Conservation (phyloP, 1,140 invertebrate species). For the Agrilus planipennis region DNA sequence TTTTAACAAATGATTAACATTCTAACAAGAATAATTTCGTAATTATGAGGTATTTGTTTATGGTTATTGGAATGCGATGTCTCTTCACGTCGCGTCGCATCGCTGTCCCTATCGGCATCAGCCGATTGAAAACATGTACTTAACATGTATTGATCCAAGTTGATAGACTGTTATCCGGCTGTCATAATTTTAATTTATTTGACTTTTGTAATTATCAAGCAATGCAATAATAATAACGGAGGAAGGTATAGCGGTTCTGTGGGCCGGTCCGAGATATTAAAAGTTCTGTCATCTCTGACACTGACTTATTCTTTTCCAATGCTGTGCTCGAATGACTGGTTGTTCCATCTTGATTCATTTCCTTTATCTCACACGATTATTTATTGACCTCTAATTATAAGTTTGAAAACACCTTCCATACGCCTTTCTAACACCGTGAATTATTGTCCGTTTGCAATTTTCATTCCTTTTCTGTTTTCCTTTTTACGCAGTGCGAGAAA, state of each 20-base stretch:
- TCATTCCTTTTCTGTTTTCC: too few relatives aligned
- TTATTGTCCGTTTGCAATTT: too few relatives aligned
- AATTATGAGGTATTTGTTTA: too few relatives aligned
- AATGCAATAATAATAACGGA: conserved; percentile 14
- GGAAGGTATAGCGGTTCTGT: too few relatives aligned
- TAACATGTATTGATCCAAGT: too few relatives aligned
- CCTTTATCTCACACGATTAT: conserved; percentile 27
- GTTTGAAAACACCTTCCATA: conserved; percentile 21
- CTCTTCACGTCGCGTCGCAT: too few relatives aligned
- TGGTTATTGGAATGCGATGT: too few relatives aligned
- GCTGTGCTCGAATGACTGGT: conserved; percentile 19
- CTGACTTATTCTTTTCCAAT: conserved; percentile 18
- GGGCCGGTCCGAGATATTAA: conserved; percentile 16
- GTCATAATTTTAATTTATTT: conserved; percentile 16
- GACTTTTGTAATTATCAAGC: conserved; percentile 18
- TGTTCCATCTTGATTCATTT: conserved; percentile 25
- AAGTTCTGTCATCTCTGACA: conserved; percentile 17
- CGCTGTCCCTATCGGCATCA: too few relatives aligned
- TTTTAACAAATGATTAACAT: too few relatives aligned
- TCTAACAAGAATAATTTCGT: too few relatives aligned
- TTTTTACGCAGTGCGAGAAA: too few relatives aligned
- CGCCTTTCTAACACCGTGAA: conserved; percentile 15
- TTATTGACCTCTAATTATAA: conserved; percentile 29
- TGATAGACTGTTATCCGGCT: conserved; percentile 11
- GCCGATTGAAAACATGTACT: too few relatives aligned